Conservation (phyloP, 2,888 invertebrate genomes). For the Myopa testacea region DNA sequence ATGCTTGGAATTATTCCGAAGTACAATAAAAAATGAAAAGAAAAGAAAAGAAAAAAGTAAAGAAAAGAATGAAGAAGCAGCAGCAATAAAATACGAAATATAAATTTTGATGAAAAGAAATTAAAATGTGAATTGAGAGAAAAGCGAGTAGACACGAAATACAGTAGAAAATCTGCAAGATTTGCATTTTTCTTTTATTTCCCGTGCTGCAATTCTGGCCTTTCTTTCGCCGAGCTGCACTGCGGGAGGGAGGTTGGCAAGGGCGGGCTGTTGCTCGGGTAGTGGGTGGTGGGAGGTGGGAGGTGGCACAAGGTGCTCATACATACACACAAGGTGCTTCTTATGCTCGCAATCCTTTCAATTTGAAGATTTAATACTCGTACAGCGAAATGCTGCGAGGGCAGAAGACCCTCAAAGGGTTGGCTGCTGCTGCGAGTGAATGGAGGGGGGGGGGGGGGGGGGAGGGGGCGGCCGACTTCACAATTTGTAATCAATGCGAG, state of each 20-base stretch:
- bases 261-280: neutral
- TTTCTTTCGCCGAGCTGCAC: neutral
- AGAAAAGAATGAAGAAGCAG: neutral
- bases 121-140: constrained; percentile 50
- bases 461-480: neutral
- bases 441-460: neutral
- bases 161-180: constrained; percentile 57
- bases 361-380: constrained; percentile 37
- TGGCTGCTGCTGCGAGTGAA: neutral
- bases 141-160: neutral
- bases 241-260: neutral
- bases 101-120: constrained; percentile 60
- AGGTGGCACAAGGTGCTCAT: constrained; percentile 35
- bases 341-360: constrained; percentile 27
- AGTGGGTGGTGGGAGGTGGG: neutral
- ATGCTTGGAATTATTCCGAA: constrained; percentile 20
- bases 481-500: constrained; percentile 17
- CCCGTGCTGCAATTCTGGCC: constrained; percentile 39
- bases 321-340: constrained; percentile 1
- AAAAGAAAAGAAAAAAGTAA: constrained; percentile 24
- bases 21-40: constrained; percentile 31
- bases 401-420: constrained; percentile 29
- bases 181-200: constrained; percentile 58
- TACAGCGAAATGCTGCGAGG: constrained; percentile 5
- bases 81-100: constrained; percentile 36